Percentiles rank a stretch among this genome's conserved stretches.
Evolutionary conservation across 2,113 vertebrate species (phyloP).

Genomic region (Microtus ochrogaster): DNA sequence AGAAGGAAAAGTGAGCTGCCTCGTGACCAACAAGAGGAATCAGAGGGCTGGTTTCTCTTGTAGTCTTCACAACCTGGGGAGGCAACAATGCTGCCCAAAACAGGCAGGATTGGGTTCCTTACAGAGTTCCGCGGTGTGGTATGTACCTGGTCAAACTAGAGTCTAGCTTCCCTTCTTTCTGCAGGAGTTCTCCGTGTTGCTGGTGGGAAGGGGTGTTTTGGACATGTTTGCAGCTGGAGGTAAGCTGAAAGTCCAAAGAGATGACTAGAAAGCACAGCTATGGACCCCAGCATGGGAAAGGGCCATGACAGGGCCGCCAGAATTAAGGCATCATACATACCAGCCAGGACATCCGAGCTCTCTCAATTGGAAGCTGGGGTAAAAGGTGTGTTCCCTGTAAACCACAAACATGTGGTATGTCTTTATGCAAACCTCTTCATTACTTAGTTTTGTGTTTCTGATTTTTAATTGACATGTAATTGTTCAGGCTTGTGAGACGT

Average conservation of each 20-base stretch:
- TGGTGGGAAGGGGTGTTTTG: fast-evolving
- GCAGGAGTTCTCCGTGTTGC: not conserved
- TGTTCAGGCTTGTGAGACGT: not conserved
- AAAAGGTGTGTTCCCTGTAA: fast-evolving
- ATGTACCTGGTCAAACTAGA: fast-evolving
- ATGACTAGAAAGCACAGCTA: fast-evolving
- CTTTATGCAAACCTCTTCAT: fast-evolving
- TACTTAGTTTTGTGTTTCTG: not conserved
- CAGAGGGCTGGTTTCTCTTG: not conserved
- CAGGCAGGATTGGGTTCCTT: fast-evolving
- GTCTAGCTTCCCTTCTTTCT: not conserved
- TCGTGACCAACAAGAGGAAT: not conserved
- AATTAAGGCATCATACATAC: fast-evolving
- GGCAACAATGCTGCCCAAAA: fast-evolving
- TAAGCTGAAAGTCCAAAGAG: fast-evolving
- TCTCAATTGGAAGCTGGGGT: fast-evolving
- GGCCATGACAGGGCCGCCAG: fast-evolving
- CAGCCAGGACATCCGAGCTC: fast-evolving
- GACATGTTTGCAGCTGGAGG: not conserved
- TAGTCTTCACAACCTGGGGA: not conserved
- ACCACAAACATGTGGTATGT: fast-evolving
- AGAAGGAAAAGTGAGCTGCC: not conserved
- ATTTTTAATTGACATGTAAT: not conserved
- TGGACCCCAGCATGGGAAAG: fast-evolving
- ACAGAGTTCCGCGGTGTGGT: fast-evolving